Percentiles rank a stretch among this genome's conserved stretches.
These are phyloP conservation scores for Halcyon leucocephala DNA, from an alignment of 2,797 vertebrate species.

Conservation along the genomic window DNA sequence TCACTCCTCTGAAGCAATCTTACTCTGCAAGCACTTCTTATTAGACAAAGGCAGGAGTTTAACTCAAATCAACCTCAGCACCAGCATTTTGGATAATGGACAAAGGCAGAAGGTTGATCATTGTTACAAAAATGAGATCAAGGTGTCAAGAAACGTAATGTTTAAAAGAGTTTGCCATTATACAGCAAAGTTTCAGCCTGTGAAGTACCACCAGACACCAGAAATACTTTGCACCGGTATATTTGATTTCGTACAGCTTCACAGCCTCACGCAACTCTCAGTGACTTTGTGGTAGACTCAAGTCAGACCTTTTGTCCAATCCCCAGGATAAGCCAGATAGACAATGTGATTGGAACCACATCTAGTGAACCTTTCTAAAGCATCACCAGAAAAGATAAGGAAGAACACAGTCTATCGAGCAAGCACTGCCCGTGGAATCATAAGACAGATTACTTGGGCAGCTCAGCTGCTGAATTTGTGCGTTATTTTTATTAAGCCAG, in stretches of 20 bases:
- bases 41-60: neutral
- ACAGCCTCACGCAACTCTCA: too few relatives aligned
- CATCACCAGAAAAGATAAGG: neutral
- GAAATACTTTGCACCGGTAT: neutral
- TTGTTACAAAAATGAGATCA: neutral
- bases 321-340: neutral
- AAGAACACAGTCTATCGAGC: neutral
- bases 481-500: neutral
- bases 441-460: neutral
- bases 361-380: neutral
- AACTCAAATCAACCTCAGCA: neutral
- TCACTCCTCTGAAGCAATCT: neutral
- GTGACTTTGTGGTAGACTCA: neutral
- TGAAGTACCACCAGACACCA: neutral
- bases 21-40: neutral
- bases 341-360: neutral
- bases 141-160: neutral
- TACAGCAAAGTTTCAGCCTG: neutral
- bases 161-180: neutral
- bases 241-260: neutral
- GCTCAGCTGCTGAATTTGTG: neutral
- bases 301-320: neutral
- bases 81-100: neutral
- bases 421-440: accelerated
- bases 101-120: neutral